phyloP scores from a whole-genome alignment of 1,140 invertebrate species.

The Sesamia nonagrioides region DNA sequence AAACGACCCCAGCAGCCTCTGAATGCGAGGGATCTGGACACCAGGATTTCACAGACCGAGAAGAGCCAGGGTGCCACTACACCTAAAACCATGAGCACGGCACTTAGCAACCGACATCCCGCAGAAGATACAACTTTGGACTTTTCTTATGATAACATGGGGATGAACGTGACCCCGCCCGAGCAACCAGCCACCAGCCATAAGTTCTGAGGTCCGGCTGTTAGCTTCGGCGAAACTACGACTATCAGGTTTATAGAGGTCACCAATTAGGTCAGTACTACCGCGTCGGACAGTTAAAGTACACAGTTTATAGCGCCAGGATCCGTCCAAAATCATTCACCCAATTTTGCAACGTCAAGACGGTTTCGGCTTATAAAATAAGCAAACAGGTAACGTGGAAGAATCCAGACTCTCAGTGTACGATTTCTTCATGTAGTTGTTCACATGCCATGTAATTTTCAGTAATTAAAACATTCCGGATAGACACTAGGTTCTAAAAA shows the following conservation, averaged over 20 bases:
- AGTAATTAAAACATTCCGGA: not conserved
- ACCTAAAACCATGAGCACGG: slow-evolving; percentile 88
- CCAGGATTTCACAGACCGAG: slow-evolving; percentile 76
- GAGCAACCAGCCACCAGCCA: slow-evolving; percentile 76
- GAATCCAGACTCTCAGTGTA: not conserved
- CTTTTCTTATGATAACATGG: slow-evolving; percentile 91
- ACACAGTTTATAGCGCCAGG: not conserved
- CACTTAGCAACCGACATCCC: slow-evolving; percentile 87
- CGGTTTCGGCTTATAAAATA: slow-evolving; percentile 14
- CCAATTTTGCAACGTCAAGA: not conserved
- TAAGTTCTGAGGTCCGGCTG: slow-evolving; percentile 73
- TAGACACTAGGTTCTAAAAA: not conserved
- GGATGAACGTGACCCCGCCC: slow-evolving; percentile 89
- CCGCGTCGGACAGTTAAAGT: slow-evolving; percentile 16
- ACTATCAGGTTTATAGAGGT: slow-evolving; percentile 54
- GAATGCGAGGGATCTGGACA: slow-evolving; percentile 76
- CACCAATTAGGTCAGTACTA: slow-evolving; percentile 3
- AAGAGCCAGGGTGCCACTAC: slow-evolving; percentile 84
- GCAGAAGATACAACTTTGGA: slow-evolving; percentile 91
- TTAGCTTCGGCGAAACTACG: slow-evolving; percentile 60
- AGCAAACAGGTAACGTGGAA: not conserved
- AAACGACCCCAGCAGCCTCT: slow-evolving; percentile 73
- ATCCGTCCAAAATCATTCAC: not conserved
- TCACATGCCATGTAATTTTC: not conserved
- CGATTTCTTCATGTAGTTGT: not conserved